These are phyloP conservation scores for Cetoscarus ocellatus DNA, from an alignment of 2,797 vertebrate species.

Conservation along the genomic window DNA sequence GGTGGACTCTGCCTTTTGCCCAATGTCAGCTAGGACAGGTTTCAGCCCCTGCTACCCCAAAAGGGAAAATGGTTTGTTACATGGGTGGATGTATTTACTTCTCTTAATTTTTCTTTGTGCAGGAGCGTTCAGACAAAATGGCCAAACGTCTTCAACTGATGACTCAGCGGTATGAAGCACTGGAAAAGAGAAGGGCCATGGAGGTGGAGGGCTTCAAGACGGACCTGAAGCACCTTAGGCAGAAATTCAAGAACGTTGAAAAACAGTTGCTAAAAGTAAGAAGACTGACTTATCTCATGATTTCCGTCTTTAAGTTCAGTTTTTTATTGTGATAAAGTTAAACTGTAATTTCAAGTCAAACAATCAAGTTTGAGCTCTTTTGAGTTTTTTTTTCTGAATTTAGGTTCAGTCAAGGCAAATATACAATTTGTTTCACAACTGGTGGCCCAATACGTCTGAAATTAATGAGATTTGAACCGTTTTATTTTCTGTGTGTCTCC, in stretches of 20 bases:
- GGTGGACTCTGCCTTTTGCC: neutral
- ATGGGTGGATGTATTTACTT: no score
- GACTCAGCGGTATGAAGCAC: slow-evolving; percentile 92
- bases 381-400: no score
- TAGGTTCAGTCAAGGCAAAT: no score
- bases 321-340: no score
- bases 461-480: neutral
- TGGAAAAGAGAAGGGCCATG: slow-evolving; percentile 92
- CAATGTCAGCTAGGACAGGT: neutral
- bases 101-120: neutral
- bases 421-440: neutral
- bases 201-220: slow-evolving; percentile 96
- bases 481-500: neutral
- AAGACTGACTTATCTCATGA: neutral
- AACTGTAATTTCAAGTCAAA: no score
- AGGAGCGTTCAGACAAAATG: slow-evolving; percentile 95
- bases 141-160: slow-evolving; percentile 91
- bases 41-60: no score
- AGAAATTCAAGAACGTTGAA: slow-evolving; percentile 94
- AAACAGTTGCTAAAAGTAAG: slow-evolving; percentile 93
- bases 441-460: neutral
- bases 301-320: no score
- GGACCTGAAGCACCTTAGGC: slow-evolving; percentile 91
- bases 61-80: no score
- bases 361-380: no score